Conservation (phyloP, 2,797 vertebrate species). For the Rhyacichthys aspro region DNA sequence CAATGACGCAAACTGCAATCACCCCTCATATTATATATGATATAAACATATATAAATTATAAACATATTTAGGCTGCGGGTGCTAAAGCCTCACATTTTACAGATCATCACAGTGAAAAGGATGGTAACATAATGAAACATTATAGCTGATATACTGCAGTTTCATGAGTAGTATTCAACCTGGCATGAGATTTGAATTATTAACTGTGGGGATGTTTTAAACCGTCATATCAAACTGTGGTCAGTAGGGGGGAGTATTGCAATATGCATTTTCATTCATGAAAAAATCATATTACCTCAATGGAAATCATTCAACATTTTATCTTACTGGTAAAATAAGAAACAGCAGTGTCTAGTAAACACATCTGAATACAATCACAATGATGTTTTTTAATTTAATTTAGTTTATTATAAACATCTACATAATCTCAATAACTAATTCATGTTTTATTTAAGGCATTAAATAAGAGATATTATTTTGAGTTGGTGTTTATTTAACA, state of each 20-base stretch:
- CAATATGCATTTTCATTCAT: conserved; percentile 57
- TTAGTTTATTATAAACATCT: too few species aligned
- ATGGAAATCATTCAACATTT: conserved; percentile 55
- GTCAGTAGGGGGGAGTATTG: conserved; percentile 65
- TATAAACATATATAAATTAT: too few species aligned
- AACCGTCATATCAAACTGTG: conserved; percentile 2
- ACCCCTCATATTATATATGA: too few species aligned
- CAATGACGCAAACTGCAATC: too few species aligned
- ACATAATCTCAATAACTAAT: too few species aligned
- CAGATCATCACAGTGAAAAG: background rate
- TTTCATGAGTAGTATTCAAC: conserved; percentile 20
- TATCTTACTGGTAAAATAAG: background rate
- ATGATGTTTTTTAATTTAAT: too few species aligned
- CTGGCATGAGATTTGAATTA: conserved; percentile 31
- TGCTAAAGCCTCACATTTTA: background rate
- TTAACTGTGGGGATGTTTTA: conserved; percentile 16
- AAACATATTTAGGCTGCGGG: background rate
- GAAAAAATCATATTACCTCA: conserved; percentile 29
- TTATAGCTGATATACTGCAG: conserved; percentile 7
- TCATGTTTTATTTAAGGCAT: too few species aligned
- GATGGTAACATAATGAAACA: background rate
- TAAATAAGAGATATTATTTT: too few species aligned
- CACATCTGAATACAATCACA: too few species aligned
- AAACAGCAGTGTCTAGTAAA: too few species aligned
- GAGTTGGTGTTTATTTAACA: too few species aligned